phyloP scores from a whole-genome alignment of 2,888 invertebrate genomes.

The Iselma pallidipennis region DNA sequence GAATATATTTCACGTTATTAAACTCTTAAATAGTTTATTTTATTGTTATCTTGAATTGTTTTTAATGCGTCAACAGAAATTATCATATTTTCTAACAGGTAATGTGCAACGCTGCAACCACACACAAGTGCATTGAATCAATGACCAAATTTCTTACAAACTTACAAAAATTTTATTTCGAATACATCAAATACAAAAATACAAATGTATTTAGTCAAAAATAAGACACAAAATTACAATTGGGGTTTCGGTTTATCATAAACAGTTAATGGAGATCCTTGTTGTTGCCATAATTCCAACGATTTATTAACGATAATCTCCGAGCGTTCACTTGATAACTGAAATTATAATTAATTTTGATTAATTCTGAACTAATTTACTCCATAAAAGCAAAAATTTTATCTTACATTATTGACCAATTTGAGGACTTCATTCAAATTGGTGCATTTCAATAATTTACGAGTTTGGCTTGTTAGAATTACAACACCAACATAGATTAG shows the following conservation, averaged over 20 bases:
- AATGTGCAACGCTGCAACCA: neutral
- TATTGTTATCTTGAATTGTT: neutral
- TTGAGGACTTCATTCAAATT: constrained; percentile 65
- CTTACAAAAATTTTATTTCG: constrained; percentile 13
- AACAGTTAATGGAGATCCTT: constrained; percentile 64
- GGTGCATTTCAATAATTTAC: constrained; percentile 67
- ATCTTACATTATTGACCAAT: constrained; percentile 68
- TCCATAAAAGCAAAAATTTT: neutral
- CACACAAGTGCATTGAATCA: neutral
- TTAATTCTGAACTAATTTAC: neutral
- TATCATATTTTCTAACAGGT: neutral
- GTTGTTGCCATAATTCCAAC: constrained; percentile 83
- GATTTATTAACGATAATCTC: constrained; percentile 85
- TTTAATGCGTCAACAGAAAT: neutral
- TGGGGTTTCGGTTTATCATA: constrained; percentile 51
- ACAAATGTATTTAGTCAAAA: constrained; percentile 15
- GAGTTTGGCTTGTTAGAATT: constrained; percentile 70
- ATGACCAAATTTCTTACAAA: neutral
- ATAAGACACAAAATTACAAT: constrained; percentile 19
- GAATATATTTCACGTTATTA: neutral
- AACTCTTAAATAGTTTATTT: neutral
- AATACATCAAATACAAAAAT: constrained; percentile 1
- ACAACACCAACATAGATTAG: constrained; percentile 78
- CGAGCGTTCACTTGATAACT: constrained; percentile 67
- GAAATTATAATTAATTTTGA: constrained; percentile 63